Evolutionary conservation across 2,113 vertebrate genomes (phyloP), one percentile per base, ranked within the genome.

Genomic region (Epinephelus cyanopodus): DNA sequence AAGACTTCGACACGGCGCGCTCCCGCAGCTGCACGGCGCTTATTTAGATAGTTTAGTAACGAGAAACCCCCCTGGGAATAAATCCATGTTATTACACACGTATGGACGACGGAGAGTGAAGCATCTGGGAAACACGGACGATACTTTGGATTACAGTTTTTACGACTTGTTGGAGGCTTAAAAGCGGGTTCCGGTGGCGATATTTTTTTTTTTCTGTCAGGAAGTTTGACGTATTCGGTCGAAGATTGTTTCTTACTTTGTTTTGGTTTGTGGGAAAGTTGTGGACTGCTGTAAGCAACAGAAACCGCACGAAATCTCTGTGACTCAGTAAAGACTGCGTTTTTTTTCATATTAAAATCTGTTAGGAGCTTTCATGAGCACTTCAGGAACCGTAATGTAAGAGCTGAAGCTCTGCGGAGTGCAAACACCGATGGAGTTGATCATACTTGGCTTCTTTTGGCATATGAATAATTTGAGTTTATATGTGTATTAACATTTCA

Each of bases 151-250:
- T 39, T 12, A 13, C 25, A 66, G 15, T 63, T 71, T 75, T 67
- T 72, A 39, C 37, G 48, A 77, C 87, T 75, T 63, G 65, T 75
- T 82, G 85, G 83, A 88, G 33, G 77, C 71, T 47, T 67, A 57
- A 67, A 70, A 83, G 71, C 62, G 73, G 87, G 93, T 94, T 95
- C 95, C 94, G 94, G 93, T 93, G 85, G 87, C 68, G 88, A 87
- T 89, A 79, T 82, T 86, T 92, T 82, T 87, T 87, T 85, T 82
- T 87, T 84, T 84, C 74, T 89, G 92, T 94, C 94, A 95, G 93
- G 94, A 95, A 95, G 94, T 93, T 95, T 90, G 87, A 87, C 92
- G 93, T 88, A 75, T 80, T 87, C 74, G 65, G 39, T 17, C 27
- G 77, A 74, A 91, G 77, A 86, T 76, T 66, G 53, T 86, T 90